Conservation (phyloP, 2,113 vertebrate species). For the Anarhynchus alexandrinus region DNA sequence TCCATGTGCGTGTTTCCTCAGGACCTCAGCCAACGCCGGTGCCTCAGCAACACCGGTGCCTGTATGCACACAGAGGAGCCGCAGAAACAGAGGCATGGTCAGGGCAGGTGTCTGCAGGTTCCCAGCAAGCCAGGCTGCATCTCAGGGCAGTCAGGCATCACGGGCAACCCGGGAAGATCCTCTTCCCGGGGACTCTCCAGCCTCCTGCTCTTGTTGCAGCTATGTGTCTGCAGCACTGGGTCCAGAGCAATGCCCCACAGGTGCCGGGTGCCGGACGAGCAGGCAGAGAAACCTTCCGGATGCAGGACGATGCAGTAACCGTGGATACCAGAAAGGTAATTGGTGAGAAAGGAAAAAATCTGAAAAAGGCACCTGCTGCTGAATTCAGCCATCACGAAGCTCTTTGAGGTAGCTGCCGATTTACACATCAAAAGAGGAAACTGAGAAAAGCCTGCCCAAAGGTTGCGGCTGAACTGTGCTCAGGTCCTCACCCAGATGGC, state of each 20-base stretch:
- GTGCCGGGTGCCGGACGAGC: fast-evolving
- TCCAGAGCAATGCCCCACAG: background rate
- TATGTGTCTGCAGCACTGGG: background rate
- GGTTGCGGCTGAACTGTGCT: background rate
- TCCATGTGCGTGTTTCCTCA: background rate
- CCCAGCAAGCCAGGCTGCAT: background rate
- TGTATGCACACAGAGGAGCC: fast-evolving
- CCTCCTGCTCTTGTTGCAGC: background rate
- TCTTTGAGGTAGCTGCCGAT: conserved; percentile 44
- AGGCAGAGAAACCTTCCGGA: background rate
- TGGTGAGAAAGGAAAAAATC: background rate
- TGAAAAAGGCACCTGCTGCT: conserved; percentile 30
- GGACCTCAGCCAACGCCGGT: fast-evolving
- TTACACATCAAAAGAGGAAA: conserved; percentile 60
- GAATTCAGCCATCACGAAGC: background rate
- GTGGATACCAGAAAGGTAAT: conserved; percentile 22
- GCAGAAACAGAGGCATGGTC: fast-evolving
- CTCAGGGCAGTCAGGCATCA: background rate
- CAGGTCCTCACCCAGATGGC: background rate
- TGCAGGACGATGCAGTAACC: background rate
- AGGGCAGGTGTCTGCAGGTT: background rate
- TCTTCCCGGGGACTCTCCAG: background rate
- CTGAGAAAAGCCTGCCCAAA: conserved; percentile 1
- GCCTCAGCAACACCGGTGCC: background rate
- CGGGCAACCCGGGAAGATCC: background rate